Evolutionary conservation across 2,888 invertebrate species (phyloP), one percentile per base, ranked within the genome.

Genomic region (Cosmorhoe ocellata): DNA sequence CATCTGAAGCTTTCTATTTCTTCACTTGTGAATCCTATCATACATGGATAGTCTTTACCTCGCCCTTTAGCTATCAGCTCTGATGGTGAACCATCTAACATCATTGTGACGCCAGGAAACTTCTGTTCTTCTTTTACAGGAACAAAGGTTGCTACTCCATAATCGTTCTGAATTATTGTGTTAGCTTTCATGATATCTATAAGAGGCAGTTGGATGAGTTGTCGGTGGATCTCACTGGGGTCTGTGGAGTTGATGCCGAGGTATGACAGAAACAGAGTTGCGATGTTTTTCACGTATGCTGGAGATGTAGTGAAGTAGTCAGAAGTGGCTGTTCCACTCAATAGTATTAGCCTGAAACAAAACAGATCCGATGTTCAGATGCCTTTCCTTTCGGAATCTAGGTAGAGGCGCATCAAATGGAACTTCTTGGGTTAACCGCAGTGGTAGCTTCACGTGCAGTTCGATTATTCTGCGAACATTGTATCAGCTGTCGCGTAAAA

Each of bases 171-270:
- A 4, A 66, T 41, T 0, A 54, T 36, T 7, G 38, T 51, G 9
- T 64, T 61, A 0, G 64, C 67, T 2, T 56, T 38, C 43, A 67
- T 59, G 8, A 72, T 59, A 82, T 90, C 45, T 6, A 51, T 43
- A 3, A 65, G 44, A 1, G 64, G 50, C 40, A 52, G 53, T 7
- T 56, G 33, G 1, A 45, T 39, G 0, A 72, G 57, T 22, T 46
- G 27, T 1, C 40, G 12, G 38, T 64, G 58, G 11, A 66, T 57
- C 7, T 48, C 43, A 5, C 45, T 56, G 0, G 61, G 56, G 26
- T 67, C 63, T 0, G 58, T 60, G 13, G 64, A 51, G 33, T 58
- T 62, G 24, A 66, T 59, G 28, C 65, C 92, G 89, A 92, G 37
- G 1, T 33, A 49, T 66, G 69, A 56, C 74, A 82, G 42, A 34